Evolutionary conservation across 1,140 invertebrate genomes (phyloP), one percentile per base, ranked within the genome.

Genomic region (Camponotus floridanus): DNA sequence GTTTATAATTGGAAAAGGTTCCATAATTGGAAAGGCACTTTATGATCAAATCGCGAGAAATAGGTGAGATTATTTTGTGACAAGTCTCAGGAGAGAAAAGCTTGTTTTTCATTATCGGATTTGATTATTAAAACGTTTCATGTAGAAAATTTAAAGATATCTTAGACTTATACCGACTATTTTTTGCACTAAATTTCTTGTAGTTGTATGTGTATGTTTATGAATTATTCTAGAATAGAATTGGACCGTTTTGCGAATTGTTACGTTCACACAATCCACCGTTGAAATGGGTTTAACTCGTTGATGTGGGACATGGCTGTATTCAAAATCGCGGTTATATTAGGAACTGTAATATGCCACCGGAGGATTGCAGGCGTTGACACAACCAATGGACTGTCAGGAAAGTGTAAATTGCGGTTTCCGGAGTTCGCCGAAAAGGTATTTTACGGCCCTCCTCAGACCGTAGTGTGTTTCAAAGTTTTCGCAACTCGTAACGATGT

Each of bases 391-490:
- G 8, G 42, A 45, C 11, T 6, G 39, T 26, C 15, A 21, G 61
- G 18, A 51, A 65, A 78, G 76, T 42, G 18, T 65, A 65, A 78
- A 78, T 64, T 51, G 61, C 59, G 74, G 11, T 21, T 78, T 78
- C 42, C 42, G 33, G 42, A 48, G 6, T 65, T 65, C 65, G 62
- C 42, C 76, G 9, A n/a, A 59, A 64, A 8, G 26, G 15, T 45
- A 18, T 76, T 36, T 65, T 51, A 78, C 13, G 11, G 7, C n/a
- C 2, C 11, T 64, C 26, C 3, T 11, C 2, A 65, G 26, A 45
- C 5, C 13, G 5, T 48, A 13, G 4, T 45, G 6, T 61, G n/a
- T 31, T 6, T 33, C 13, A 26, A 33, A 62, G 2, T n/a, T 65
- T 45, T 51, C 7, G 33, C 21, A 64, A 78, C 15, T 78, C 18